Evolutionary conservation across 2,797 vertebrate species (phyloP).

Genomic region (Bradypodion ventrale): DNA sequence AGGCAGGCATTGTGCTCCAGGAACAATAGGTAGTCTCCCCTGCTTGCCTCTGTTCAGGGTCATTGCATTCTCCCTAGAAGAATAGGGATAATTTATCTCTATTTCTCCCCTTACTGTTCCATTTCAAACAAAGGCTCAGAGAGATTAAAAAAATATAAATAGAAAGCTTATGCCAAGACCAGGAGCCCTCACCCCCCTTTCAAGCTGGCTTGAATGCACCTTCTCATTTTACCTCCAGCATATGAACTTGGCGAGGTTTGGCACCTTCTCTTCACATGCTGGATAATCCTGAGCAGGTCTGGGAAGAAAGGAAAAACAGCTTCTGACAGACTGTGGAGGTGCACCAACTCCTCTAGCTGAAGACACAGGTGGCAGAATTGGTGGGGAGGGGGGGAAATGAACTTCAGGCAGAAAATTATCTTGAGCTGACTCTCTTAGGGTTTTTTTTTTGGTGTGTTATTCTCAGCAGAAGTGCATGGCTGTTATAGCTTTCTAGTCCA

Average conservation of each 20-base stretch:
- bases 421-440: too few relatives aligned
- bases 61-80: constrained; percentile 67
- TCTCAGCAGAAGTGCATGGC: neutral
- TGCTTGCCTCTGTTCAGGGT: constrained; percentile 51
- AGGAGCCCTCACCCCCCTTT: constrained; percentile 23
- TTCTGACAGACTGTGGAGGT: neutral
- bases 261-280: neutral
- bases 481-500: neutral
- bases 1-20: constrained; percentile 42
- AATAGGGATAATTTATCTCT: constrained; percentile 71
- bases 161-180: neutral
- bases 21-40: constrained; percentile 47
- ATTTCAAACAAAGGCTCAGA: constrained; percentile 56
- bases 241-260: constrained; percentile 13
- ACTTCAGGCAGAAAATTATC: neutral
- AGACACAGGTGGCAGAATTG: too few relatives aligned
- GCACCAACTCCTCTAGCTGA: neutral
- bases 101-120: constrained; percentile 43
- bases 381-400: neutral
- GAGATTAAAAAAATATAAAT: constrained; percentile 49
- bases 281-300: neutral
- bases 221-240: constrained; percentile 16
- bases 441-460: too few relatives aligned
- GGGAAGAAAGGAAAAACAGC: neutral
- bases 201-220: constrained; percentile 6